These are phyloP conservation scores for Drosophila sturtevanti DNA, from an alignment of 1,140 invertebrate genomes.

Conservation along the genomic window DNA sequence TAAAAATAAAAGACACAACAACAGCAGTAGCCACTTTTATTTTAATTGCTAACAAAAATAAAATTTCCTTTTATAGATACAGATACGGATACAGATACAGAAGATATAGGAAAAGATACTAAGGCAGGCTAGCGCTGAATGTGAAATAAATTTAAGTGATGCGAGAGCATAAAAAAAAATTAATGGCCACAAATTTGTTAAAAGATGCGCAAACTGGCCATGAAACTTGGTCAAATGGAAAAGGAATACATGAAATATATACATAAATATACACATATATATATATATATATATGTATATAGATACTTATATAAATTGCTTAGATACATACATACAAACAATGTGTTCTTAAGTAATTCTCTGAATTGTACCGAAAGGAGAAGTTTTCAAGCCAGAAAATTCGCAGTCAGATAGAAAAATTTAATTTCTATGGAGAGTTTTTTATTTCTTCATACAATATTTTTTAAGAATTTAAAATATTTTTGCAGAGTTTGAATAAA, in stretches of 20 bases:
- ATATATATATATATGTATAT: too few relatives aligned
- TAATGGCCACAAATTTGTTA: slow-evolving; percentile 66
- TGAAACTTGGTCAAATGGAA: slow-evolving; percentile 37
- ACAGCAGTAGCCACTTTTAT: slow-evolving; percentile 27
- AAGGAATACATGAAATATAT: background rate
- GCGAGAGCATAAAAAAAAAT: slow-evolving; percentile 61
- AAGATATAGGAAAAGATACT: slow-evolving; percentile 23
- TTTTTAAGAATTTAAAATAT: too few relatives aligned
- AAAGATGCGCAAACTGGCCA: slow-evolving; percentile 63
- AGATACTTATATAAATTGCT: too few relatives aligned
- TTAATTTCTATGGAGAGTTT: too few relatives aligned
- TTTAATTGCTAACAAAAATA: slow-evolving; percentile 64
- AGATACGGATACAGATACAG: slow-evolving; percentile 16
- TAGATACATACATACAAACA: too few relatives aligned
- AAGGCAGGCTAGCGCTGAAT: slow-evolving; percentile 18
- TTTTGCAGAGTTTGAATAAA: too few relatives aligned
- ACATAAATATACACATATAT: background rate
- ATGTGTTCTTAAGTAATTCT: too few relatives aligned
- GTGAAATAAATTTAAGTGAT: slow-evolving; percentile 47
- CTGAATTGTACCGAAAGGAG: too few relatives aligned
- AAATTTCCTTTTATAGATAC: slow-evolving; percentile 38
- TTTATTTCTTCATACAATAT: too few relatives aligned
- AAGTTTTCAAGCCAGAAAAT: too few relatives aligned
- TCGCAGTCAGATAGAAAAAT: too few relatives aligned
- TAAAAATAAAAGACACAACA: slow-evolving; percentile 50